phyloP scores from a whole-genome alignment of 2,797 vertebrate species.

The Falco cherrug region DNA sequence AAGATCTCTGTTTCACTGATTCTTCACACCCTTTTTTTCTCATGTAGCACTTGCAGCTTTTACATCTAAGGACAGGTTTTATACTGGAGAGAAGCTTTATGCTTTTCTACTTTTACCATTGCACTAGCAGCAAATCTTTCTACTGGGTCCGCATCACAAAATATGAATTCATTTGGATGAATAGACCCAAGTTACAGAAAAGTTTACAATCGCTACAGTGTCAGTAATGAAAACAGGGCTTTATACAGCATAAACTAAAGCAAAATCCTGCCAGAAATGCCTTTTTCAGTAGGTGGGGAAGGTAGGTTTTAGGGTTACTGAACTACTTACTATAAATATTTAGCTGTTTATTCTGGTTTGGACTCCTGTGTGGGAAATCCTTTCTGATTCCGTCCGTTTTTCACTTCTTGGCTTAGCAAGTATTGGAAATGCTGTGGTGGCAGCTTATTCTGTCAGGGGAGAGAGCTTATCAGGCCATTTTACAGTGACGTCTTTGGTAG shows the following conservation, averaged over 20 bases:
- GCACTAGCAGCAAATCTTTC: background rate
- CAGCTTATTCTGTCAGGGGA: constrained; percentile 24
- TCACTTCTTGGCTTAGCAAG: background rate
- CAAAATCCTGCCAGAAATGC: background rate
- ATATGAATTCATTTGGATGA: background rate
- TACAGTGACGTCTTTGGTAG: background rate
- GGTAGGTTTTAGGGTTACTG: background rate
- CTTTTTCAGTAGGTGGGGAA: background rate
- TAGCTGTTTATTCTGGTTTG: background rate
- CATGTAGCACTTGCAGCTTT: background rate
- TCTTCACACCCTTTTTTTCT: background rate
- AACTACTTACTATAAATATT: background rate
- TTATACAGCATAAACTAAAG: background rate
- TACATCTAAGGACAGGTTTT: background rate
- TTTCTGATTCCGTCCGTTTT: constrained; percentile 12
- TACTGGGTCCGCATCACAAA: background rate
- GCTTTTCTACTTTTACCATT: background rate
- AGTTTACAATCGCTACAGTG: background rate
- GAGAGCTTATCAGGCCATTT: background rate
- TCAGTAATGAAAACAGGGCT: background rate
- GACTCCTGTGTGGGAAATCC: background rate
- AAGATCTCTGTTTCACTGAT: background rate
- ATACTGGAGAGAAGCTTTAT: background rate
- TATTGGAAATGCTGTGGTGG: background rate
- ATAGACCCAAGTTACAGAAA: background rate